Conservation (phyloP, 2,888 invertebrate genomes). For the Macrosiphum euphorbiae region DNA sequence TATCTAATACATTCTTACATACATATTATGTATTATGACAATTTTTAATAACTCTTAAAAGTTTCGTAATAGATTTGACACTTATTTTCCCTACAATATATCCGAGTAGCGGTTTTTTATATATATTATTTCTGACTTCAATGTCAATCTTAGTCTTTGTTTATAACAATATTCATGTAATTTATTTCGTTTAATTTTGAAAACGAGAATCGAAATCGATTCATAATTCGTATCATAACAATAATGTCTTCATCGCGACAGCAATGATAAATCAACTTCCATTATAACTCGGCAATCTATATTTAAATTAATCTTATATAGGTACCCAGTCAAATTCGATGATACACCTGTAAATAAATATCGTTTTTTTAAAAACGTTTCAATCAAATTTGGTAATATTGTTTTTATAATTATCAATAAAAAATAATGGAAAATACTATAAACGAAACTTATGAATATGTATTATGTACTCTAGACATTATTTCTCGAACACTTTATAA, state of each 20-base stretch:
- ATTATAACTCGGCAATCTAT: background rate
- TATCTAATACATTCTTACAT: background rate
- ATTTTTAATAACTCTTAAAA: background rate
- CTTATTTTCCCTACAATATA: background rate
- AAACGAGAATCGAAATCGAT: background rate
- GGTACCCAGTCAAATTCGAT: background rate
- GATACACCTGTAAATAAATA: background rate
- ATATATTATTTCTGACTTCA: no score
- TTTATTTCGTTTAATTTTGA: background rate
- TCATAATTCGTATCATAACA: background rate
- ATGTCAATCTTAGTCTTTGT: no score
- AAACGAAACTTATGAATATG: background rate
- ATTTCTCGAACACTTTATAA: background rate
- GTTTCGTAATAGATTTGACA: background rate
- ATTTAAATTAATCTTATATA: background rate
- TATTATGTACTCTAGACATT: background rate
- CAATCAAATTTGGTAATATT: background rate
- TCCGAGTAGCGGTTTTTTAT: background rate
- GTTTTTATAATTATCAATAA: background rate
- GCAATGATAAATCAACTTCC: background rate
- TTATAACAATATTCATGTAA: background rate
- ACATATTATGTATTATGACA: background rate
- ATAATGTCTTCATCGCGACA: background rate
- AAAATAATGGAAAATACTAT: background rate
- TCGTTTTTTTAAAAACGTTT: background rate